phyloP scores from a whole-genome alignment of 2,888 invertebrate species.

The Erpobdella octoculata region DNA sequence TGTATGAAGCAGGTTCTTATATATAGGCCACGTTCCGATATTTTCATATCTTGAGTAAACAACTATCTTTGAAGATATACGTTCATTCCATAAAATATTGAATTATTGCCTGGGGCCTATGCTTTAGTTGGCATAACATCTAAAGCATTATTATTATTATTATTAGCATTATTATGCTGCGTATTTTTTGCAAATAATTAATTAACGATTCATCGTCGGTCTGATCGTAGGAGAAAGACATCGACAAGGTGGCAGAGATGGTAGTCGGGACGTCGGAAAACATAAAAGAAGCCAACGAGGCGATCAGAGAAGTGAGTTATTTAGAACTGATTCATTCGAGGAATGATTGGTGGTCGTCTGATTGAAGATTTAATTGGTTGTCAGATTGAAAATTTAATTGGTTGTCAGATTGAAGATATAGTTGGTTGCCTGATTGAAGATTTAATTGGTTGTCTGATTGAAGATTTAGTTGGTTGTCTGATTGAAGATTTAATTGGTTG shows the following conservation, averaged over 20 bases:
- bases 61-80: too few species aligned
- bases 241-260: slow-evolving; percentile 78
- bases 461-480: neutral
- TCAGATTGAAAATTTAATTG: too few species aligned
- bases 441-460: neutral
- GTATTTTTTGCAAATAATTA: neutral
- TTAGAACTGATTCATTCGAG: neutral
- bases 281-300: slow-evolving; percentile 89
- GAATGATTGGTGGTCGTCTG: neutral
- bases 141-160: neutral
- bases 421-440: neutral
- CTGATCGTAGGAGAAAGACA: slow-evolving; percentile 65
- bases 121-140: too few species aligned
- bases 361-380: neutral
- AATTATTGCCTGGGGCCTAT: too few species aligned
- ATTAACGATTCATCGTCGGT: too few species aligned
- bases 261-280: slow-evolving; percentile 89
- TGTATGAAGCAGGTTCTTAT: too few species aligned
- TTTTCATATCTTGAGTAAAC: too few species aligned
- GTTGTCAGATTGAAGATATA: too few species aligned
- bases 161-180: neutral
- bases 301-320: slow-evolving; percentile 69
- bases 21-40: too few species aligned
- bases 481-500: neutral
- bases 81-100: too few species aligned